phyloP scores from a whole-genome alignment of 2,888 invertebrate genomes.

The Erpobdella octoculata region DNA sequence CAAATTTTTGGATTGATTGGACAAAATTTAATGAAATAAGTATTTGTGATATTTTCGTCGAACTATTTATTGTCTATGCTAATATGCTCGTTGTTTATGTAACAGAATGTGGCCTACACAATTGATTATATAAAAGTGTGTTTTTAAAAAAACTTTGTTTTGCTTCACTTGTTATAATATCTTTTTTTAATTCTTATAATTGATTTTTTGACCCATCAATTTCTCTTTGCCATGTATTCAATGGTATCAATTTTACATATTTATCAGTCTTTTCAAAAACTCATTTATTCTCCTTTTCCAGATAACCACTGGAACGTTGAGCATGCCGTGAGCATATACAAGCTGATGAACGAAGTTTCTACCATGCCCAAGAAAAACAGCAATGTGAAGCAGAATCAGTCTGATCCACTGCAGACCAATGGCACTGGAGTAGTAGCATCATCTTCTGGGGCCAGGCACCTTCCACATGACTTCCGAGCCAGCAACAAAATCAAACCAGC shows the following conservation, averaged over 20 bases:
- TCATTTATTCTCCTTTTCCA: not conserved
- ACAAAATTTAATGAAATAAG: too few relatives aligned
- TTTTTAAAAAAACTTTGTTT: not conserved
- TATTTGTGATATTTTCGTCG: too few relatives aligned
- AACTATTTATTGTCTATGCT: too few relatives aligned
- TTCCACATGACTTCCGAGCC: not conserved
- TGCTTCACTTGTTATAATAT: too few relatives aligned
- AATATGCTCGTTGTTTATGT: too few relatives aligned
- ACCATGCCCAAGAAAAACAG: conserved; percentile 27
- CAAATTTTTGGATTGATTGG: too few relatives aligned
- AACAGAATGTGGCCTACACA: too few relatives aligned
- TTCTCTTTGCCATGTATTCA: not conserved
- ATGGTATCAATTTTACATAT: not conserved
- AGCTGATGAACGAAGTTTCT: conserved; percentile 27
- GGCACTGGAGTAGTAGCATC: conserved; percentile 1
- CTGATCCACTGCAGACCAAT: not conserved
- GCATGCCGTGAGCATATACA: conserved; percentile 23
- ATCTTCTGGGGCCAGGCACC: not conserved
- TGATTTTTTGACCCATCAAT: not conserved
- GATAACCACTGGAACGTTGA: conserved; percentile 32
- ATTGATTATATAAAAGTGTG: too few relatives aligned
- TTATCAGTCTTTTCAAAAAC: not conserved
- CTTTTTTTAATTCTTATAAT: too few relatives aligned
- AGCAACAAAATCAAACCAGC: conserved; percentile 6
- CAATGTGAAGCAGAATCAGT: conserved; percentile 13